These are phyloP conservation scores for Alexandromys fortis DNA, from an alignment of 2,113 vertebrate species.

Conservation along the genomic window DNA sequence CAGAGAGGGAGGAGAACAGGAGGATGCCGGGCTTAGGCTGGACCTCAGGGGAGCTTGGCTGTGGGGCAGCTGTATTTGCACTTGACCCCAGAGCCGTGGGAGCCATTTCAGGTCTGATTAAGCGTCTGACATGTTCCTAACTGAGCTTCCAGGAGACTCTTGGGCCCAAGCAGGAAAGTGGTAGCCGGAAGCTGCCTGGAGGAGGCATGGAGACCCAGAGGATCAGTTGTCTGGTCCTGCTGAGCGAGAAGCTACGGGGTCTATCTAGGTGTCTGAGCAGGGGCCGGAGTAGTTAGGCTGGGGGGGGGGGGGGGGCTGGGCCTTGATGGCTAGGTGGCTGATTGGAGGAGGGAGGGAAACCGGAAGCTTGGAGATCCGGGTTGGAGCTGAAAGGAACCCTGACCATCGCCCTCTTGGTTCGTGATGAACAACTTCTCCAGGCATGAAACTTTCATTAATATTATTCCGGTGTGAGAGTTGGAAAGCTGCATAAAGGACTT, in stretches of 20 bases:
- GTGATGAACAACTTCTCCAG: constrained; percentile 64
- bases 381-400: not conserved
- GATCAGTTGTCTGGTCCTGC: not conserved
- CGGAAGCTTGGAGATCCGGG: not conserved
- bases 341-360: not conserved
- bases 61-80: not conserved
- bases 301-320: too few relatives aligned
- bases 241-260: not conserved
- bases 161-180: not conserved
- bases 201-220: not conserved
- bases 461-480: constrained; percentile 52
- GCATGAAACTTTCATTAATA: constrained; percentile 73
- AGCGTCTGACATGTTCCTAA: not conserved
- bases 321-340: not conserved
- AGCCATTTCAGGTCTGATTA: not conserved
- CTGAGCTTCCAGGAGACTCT: not conserved
- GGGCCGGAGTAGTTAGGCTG: not conserved
- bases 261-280: not conserved
- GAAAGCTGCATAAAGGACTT: constrained; percentile 58
- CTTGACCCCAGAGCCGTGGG: not conserved
- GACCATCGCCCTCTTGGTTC: not conserved
- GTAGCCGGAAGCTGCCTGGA: not conserved
- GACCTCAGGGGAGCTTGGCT: not conserved
- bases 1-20: not conserved
- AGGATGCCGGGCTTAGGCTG: not conserved